Percentiles rank a stretch among this genome's conserved stretches.
Evolutionary conservation across 2,797 vertebrate species (phyloP).

Genomic region (Sebastes nivosus): DNA sequence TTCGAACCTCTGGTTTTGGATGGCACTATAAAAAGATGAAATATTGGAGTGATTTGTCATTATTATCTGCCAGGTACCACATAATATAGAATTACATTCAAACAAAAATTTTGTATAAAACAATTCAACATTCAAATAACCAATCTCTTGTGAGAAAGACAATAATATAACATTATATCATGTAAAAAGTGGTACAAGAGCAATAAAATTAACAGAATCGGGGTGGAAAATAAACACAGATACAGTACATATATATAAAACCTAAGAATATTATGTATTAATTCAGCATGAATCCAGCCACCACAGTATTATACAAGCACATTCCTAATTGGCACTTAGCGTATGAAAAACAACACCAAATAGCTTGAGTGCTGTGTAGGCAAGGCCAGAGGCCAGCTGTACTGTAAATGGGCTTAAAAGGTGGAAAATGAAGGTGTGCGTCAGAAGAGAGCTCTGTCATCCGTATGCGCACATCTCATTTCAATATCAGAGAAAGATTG

Average conservation of each 20-base stretch:
- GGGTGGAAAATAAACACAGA: neutral
- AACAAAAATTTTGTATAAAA: neutral
- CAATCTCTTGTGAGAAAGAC: neutral
- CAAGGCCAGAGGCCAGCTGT: conserved; percentile 42
- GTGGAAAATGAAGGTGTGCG: conserved; percentile 54
- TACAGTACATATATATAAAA: neutral
- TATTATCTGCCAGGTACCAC: too few relatives aligned
- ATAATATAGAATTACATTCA: too few relatives aligned
- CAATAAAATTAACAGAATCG: neutral
- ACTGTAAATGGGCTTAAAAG: conserved; percentile 57
- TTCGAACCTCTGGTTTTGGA: neutral
- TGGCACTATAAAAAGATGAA: neutral
- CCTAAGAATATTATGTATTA: neutral
- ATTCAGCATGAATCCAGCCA: neutral
- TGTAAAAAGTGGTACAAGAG: neutral
- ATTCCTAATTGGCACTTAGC: conserved; percentile 58
- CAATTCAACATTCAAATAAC: neutral
- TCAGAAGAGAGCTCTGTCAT: conserved; percentile 23
- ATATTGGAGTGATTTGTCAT: neutral
- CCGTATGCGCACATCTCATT: neutral
- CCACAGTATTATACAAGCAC: conserved; percentile 9
- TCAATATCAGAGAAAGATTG: conserved; percentile 15
- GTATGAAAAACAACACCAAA: conserved; percentile 63
- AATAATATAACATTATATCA: neutral
- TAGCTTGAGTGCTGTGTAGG: conserved; percentile 62